phyloP scores from a whole-genome alignment of 2,888 invertebrate genomes.

The Parnassius apollo region DNA sequence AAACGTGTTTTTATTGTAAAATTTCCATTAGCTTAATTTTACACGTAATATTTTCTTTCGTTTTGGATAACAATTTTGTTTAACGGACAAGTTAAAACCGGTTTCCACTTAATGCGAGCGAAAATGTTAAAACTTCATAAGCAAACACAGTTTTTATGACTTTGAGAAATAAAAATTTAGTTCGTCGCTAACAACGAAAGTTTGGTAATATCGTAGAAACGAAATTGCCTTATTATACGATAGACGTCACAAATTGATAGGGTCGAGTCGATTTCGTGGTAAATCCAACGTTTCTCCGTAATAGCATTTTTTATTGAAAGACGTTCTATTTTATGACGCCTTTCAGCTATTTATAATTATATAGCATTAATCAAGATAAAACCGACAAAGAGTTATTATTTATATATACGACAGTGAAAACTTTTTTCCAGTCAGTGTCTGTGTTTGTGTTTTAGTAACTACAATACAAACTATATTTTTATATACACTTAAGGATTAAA shows the following conservation, averaged over 20 bases:
- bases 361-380: no score
- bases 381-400: no score
- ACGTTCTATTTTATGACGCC: no score
- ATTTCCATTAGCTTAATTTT: no score
- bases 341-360: no score
- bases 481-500: no score
- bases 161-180: slow-evolving; percentile 25
- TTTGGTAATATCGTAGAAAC: slow-evolving; percentile 19
- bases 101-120: slow-evolving; percentile 16
- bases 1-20: no score
- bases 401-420: no score
- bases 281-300: neutral
- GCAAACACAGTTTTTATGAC: slow-evolving; percentile 24
- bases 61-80: slow-evolving; percentile 19
- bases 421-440: no score
- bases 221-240: slow-evolving; percentile 25
- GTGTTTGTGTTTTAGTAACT: no score
- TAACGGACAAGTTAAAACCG: slow-evolving; percentile 22
- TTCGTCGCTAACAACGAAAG: slow-evolving; percentile 24
- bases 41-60: neutral
- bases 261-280: neutral
- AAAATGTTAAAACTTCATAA: slow-evolving; percentile 23
- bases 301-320: neutral
- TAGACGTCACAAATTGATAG: slow-evolving; percentile 18
- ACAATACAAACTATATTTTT: no score